phyloP scores from a whole-genome alignment of 2,797 vertebrate species.

The Ptychadena robeensis region DNA sequence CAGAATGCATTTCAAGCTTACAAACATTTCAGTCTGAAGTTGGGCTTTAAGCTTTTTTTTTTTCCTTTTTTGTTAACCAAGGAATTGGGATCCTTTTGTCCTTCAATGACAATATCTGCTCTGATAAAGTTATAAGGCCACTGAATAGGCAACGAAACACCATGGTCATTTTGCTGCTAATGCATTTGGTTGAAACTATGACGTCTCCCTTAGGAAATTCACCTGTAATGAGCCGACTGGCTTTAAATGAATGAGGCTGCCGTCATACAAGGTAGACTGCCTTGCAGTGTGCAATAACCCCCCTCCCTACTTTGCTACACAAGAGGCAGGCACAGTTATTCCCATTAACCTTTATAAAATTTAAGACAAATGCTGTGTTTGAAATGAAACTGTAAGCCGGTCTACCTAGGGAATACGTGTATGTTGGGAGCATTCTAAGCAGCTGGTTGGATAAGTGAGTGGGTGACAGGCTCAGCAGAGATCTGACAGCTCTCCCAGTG shows the following conservation, averaged over 20 bases:
- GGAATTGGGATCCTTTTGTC: background rate
- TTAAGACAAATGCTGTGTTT: slow-evolving; percentile 58
- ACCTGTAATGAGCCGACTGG: slow-evolving; percentile 31
- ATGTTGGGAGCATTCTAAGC: slow-evolving; percentile 49
- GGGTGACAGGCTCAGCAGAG: slow-evolving; percentile 54
- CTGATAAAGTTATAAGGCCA: background rate
- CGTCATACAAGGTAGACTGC: slow-evolving; percentile 14
- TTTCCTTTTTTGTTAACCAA: background rate
- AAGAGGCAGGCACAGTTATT: slow-evolving; percentile 40
- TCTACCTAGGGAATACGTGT: slow-evolving; percentile 23
- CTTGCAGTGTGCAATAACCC: slow-evolving; percentile 36
- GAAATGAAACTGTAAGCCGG: slow-evolving; percentile 57
- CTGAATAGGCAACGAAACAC: background rate
- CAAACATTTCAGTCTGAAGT: too few relatives aligned
- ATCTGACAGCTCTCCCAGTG: slow-evolving; percentile 53
- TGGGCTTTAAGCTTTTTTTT: too few relatives aligned
- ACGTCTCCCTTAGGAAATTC: slow-evolving; percentile 32
- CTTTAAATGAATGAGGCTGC: slow-evolving; percentile 46
- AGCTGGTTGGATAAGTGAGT: slow-evolving; percentile 58
- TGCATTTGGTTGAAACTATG: background rate
- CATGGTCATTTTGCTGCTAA: background rate
- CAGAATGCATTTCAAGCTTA: too few relatives aligned
- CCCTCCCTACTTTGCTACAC: slow-evolving; percentile 42
- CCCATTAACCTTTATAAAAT: slow-evolving; percentile 60
- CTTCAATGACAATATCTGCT: background rate